phyloP scores from a whole-genome alignment of 2,113 vertebrate species.

The Lipotes vexillifer region DNA sequence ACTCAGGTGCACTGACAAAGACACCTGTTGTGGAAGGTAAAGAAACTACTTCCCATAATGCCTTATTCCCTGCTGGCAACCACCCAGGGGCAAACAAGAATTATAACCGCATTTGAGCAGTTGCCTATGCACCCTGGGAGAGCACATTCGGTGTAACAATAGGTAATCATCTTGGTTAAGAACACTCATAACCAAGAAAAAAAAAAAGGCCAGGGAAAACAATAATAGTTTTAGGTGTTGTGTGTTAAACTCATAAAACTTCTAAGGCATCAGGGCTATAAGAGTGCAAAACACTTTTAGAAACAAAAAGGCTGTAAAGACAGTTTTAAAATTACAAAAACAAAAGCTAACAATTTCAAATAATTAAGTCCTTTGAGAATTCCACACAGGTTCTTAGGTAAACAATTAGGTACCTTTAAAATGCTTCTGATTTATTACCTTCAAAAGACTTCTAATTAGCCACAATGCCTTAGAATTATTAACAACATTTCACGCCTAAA shows the following conservation, averaged over 20 bases:
- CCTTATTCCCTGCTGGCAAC: conserved; percentile 67
- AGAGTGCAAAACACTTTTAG: neutral
- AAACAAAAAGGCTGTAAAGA: conserved; percentile 29
- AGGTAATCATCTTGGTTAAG: conserved; percentile 46
- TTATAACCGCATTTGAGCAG: neutral
- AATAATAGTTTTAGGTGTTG: neutral
- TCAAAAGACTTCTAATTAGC: neutral
- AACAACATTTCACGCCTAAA: neutral
- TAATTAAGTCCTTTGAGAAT: conserved; percentile 4
- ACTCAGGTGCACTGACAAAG: conserved; percentile 67
- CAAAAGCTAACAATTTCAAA: neutral
- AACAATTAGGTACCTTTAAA: neutral
- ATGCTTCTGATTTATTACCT: neutral
- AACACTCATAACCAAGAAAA: conserved; percentile 7
- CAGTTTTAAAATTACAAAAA: neutral
- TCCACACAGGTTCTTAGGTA: neutral
- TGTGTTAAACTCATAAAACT: neutral
- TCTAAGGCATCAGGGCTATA: neutral
- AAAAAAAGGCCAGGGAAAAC: neutral
- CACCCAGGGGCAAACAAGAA: conserved; percentile 65
- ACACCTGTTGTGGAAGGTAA: conserved; percentile 78
- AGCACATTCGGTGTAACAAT: conserved; percentile 25
- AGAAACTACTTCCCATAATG: conserved; percentile 68
- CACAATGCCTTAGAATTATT: neutral
- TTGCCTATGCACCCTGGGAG: neutral